These are phyloP conservation scores for Tolypeutes matacus DNA, from an alignment of 2,797 vertebrate genomes.

Conservation along the genomic window DNA sequence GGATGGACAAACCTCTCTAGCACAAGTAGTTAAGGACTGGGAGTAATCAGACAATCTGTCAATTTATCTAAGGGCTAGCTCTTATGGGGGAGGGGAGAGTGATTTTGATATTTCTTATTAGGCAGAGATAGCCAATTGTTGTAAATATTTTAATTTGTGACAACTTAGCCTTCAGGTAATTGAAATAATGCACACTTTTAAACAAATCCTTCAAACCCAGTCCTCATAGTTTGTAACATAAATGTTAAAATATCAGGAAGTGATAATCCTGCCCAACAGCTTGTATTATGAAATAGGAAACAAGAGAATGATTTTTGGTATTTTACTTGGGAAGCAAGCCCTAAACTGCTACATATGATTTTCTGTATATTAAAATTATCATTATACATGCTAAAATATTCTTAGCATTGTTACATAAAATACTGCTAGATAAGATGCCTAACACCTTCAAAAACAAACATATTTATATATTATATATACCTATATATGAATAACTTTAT, in stretches of 20 bases:
- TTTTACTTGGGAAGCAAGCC: slow-evolving; percentile 5
- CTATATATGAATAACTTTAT: slow-evolving; percentile 34
- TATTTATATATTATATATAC: background rate
- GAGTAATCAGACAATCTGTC: background rate
- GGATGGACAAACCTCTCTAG: background rate
- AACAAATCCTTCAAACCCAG: background rate
- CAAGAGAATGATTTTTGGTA: background rate
- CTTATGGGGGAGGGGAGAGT: fast-evolving
- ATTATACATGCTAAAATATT: slow-evolving; percentile 49
- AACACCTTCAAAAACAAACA: slow-evolving; percentile 23
- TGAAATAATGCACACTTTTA: background rate
- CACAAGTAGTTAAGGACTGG: background rate
- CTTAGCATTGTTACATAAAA: slow-evolving; percentile 22
- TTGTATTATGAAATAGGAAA: background rate
- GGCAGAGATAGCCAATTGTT: background rate
- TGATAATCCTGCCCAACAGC: background rate
- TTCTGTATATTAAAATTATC: background rate
- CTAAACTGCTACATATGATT: background rate
- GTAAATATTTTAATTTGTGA: background rate
- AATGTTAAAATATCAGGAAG: background rate
- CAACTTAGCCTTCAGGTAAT: background rate
- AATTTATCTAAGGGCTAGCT: background rate
- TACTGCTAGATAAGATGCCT: slow-evolving; percentile 6
- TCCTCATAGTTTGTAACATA: background rate
- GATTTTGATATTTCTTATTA: slow-evolving; percentile 10